A percentile compares a stretch with the other conserved stretches of the same genome.
phyloP scores from a whole-genome alignment of 2,797 vertebrate genomes.

The Steatocranus sp. region DNA sequence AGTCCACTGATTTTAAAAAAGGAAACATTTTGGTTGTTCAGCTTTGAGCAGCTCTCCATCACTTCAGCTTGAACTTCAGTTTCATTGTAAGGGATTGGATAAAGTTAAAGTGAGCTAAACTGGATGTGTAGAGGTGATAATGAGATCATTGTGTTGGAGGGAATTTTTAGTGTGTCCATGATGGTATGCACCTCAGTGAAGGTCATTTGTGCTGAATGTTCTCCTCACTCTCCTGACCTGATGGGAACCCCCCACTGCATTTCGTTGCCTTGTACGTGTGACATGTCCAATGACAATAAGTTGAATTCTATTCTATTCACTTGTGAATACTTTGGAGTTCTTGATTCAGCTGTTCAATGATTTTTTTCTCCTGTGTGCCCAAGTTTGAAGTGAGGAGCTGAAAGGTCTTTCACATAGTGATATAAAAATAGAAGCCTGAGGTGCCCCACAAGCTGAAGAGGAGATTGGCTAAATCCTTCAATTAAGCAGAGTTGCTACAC shows the following conservation, averaged over 20 bases:
- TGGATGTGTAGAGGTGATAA: not conserved
- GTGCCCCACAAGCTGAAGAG: not conserved
- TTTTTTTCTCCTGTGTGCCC: not conserved
- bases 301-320: not conserved
- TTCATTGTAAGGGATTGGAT: not conserved
- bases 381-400: not conserved
- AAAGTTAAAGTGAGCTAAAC: not conserved
- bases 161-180: not conserved
- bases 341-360: not conserved
- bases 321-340: not conserved
- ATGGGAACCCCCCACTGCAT: not conserved
- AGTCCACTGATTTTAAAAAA: not conserved
- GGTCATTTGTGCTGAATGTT: not conserved
- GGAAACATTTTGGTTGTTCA: not conserved
- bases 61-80: not conserved
- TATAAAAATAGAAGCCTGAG: not conserved
- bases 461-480: not conserved
- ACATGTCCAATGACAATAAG: not conserved
- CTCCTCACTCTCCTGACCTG: not conserved
- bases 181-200: not conserved
- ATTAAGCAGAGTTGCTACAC: not conserved
- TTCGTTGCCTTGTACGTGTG: rapidly evolving
- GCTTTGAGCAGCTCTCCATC: not conserved
- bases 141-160: not conserved
- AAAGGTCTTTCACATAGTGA: not conserved